Percentiles rank a stretch among this genome's conserved stretches.
phyloP scores from a whole-genome alignment of 2,113 vertebrate genomes.

The Pterophyllum scalare region DNA sequence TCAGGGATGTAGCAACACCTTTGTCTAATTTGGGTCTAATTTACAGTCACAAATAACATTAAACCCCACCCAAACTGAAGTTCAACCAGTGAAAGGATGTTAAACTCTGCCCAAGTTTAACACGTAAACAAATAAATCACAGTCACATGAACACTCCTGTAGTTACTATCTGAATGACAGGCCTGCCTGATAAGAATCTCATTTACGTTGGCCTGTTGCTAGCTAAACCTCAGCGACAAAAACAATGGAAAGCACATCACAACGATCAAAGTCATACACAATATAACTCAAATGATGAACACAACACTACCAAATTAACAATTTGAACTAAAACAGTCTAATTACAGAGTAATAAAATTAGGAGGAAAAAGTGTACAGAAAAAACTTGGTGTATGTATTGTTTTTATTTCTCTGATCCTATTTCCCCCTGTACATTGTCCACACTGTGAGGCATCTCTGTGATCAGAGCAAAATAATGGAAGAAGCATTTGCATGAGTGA shows the following conservation, averaged over 20 bases:
- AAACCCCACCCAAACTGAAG: background rate
- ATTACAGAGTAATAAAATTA: background rate
- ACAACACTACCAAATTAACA: background rate
- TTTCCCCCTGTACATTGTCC: slow-evolving; percentile 19
- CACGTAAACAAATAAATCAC: background rate
- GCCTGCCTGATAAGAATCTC: background rate
- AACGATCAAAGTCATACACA: too few relatives aligned
- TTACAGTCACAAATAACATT: background rate
- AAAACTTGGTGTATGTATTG: background rate
- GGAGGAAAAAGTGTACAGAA: background rate
- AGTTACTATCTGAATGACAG: background rate
- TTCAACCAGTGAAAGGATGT: background rate
- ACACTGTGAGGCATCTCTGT: slow-evolving; percentile 33
- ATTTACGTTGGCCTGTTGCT: background rate
- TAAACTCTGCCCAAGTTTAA: background rate
- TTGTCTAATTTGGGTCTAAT: background rate
- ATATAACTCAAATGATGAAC: background rate
- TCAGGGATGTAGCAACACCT: background rate
- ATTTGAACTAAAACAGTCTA: background rate
- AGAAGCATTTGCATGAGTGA: slow-evolving; percentile 31
- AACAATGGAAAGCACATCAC: too few relatives aligned
- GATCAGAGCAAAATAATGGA: slow-evolving; percentile 32
- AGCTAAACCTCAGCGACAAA: too few relatives aligned
- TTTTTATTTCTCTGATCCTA: slow-evolving; percentile 6
- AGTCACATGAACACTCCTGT: background rate